Evolutionary conservation across 2,888 invertebrate genomes (phyloP).

Genomic region (Arenicola marina): DNA sequence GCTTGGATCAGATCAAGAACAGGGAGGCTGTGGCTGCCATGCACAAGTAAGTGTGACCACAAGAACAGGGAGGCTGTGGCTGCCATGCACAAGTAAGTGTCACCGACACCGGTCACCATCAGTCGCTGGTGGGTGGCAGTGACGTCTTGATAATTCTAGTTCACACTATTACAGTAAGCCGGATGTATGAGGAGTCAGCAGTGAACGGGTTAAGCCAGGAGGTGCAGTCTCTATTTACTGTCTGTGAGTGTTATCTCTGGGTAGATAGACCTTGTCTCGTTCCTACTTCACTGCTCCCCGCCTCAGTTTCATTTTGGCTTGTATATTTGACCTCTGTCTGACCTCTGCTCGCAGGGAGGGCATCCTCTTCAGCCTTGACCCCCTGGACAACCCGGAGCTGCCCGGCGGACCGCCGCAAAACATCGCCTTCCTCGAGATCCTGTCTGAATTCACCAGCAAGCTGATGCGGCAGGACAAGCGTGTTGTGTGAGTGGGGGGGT

Average conservation of each 20-base stretch:
- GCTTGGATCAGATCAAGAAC: slow-evolving; percentile 94
- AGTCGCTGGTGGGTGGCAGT: too few species aligned
- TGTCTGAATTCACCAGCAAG: slow-evolving; percentile 95
- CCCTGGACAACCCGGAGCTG: slow-evolving; percentile 37
- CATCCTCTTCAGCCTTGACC: slow-evolving; percentile 79
- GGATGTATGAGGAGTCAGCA: too few species aligned
- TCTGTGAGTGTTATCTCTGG: too few species aligned
- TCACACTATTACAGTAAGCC: too few species aligned
- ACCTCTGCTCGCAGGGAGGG: slow-evolving; percentile 74
- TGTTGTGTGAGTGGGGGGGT: slow-evolving; percentile 64
- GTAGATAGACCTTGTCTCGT: too few species aligned
- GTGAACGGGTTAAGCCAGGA: too few species aligned
- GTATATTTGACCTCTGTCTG: background rate
- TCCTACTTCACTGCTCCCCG: too few species aligned
- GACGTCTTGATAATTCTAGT: too few species aligned
- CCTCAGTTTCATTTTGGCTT: background rate
- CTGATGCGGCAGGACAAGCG: slow-evolving; percentile 95
- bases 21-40: slow-evolving; percentile 93
- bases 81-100: too few species aligned
- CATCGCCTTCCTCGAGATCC: slow-evolving; percentile 89
- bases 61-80: too few species aligned
- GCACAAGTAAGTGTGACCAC: slow-evolving; percentile 66
- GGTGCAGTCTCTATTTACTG: too few species aligned
- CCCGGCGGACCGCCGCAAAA: slow-evolving; percentile 73
- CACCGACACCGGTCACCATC: too few species aligned